Base-by-base conservation (phyloP, 2,888 invertebrate species). In the Holacanthella duospinosa region DNA sequence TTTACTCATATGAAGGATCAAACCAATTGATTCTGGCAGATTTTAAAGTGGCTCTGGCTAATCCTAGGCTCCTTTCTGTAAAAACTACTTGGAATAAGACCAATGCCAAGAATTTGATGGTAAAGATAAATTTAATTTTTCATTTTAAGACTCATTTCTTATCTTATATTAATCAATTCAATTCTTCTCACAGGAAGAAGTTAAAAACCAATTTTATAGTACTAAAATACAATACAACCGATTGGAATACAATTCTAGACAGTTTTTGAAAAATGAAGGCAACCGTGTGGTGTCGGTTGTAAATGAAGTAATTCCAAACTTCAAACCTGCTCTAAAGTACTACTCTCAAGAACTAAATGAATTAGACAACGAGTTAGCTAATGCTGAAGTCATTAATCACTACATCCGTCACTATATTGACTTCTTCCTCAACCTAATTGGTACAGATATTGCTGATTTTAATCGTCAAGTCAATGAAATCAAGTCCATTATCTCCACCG, bases 341-440 rank as follows among this genome's bases (percentile, higher is more conserved):
- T 86, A 87, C 76, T 78, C 79, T 44, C 77, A 80, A 0, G 87
- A 90, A 75, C 67, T 87, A 16, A 78, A 82, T 28, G 83, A 84
- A 66, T 79, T 93, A 53, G 80, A 84, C 67, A 79, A 85, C 2
- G 90, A 91, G 27, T 24, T 48, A 4, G 25, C 3, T 2, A 36
- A 36, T 24, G 9, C 59, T 25, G 59, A 59, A 59, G 44, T 44
- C 19, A 27, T 44, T 19, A 48, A 48, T 21, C 43, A 27, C 4
- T 19, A 25, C 26, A 2, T 25, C 2, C 21, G 25, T 9, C 25
- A 44, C 19, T 59, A 59, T 21, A 4, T 44, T 21, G 59, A 59
- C 21, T 59, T 59, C 19, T n/a, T 48, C 29, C 54, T 54, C n/a
- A 60, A 60, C 28, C n/a, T 60, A 21, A 6, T 54, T 24, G 66